Evolutionary conservation across 2,797 vertebrate genomes (phyloP).

Genomic region (Apogon hyalosoma): DNA sequence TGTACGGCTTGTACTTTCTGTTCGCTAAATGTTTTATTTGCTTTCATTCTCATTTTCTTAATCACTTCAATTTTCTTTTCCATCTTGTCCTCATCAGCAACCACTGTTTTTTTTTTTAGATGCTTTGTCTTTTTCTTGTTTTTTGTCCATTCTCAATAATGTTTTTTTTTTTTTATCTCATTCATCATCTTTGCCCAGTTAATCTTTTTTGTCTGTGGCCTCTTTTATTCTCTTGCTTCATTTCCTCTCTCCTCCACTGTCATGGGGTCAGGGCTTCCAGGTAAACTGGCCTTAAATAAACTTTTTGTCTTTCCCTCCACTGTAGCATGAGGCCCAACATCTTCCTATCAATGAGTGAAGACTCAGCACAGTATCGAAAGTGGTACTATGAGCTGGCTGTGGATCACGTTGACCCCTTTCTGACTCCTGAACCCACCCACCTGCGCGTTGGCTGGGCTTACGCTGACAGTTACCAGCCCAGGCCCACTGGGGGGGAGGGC

Average conservation of each 20-base stretch:
- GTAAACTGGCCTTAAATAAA: slow-evolving; percentile 21
- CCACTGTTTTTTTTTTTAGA: slow-evolving; percentile 12
- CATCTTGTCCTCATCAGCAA: not conserved
- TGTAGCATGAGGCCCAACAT: slow-evolving; percentile 93
- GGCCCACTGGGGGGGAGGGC: slow-evolving; percentile 90
- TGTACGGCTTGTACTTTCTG: slow-evolving; percentile 44
- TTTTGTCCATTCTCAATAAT: not conserved
- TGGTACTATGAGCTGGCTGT: slow-evolving; percentile 97
- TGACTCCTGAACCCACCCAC: slow-evolving; percentile 93
- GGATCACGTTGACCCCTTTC: slow-evolving; percentile 89
- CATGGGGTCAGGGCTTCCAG: not conserved
- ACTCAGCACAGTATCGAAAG: slow-evolving; percentile 91
- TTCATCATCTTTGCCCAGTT: slow-evolving; percentile 2
- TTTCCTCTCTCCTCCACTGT: not conserved
- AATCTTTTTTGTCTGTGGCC: not conserved
- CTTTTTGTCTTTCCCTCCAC: not conserved
- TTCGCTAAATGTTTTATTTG: slow-evolving; percentile 44
- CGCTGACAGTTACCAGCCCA: slow-evolving; percentile 89
- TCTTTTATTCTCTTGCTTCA: slow-evolving; percentile 3
- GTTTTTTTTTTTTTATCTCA: slow-evolving; percentile 8
- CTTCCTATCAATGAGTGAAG: slow-evolving; percentile 90
- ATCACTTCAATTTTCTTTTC: slow-evolving; percentile 24
- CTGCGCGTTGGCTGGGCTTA: slow-evolving; percentile 94
- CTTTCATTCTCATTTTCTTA: slow-evolving; percentile 28
- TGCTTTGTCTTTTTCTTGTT: slow-evolving; percentile 1